Evolutionary conservation across 2,888 invertebrate species (phyloP), one percentile per base, ranked within the genome.

Genomic region (Pseudococcus longispinus): DNA sequence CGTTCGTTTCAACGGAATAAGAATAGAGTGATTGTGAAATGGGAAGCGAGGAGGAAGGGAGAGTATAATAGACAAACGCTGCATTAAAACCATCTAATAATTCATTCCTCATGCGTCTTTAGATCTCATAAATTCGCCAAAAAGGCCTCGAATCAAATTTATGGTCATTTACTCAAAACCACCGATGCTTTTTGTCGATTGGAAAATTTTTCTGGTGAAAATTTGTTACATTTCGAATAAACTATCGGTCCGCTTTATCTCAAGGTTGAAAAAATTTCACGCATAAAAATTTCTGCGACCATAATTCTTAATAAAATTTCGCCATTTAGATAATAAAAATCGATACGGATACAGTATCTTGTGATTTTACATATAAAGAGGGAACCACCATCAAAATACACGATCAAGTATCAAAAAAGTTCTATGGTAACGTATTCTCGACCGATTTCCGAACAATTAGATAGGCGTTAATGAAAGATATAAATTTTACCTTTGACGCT

Each of bases 401-500:
- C 13, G 44, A 46, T 46, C 15, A 15, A 46, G n/a, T 4, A n/a
- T 3, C 2, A n/a, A n/a, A 18, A 18, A 13, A n/a, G 51, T 51
- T 51, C n/a, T 18, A 3, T 5, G 15, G 23, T n/a, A 51, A 51
- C n/a, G 18, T 6, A n/a, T 60, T 60, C 20, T 60, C 23, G 60
- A 9, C 60, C 60, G 23, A 23, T 23, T 60, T 60, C 20, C 70
- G 13, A 37, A 29, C 70, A 70, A 70, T 29, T 29, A 29, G 15
- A 70, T 70, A 70, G 20, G 29, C 70, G 26, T 70, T 80, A 80
- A 80, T 80, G 77, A 80, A 80, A 42, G 37, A 80, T 80, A 74
- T 20, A 80, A 80, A 80, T 42, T 80, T 80, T 80, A 80, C 77
- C 77, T 80, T 80, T 80, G 77, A 80, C 77, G 77, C 77, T 80